A percentile compares a stretch with the other conserved stretches of the same genome.
These are phyloP conservation scores for Schizotus pectinicornis DNA, from an alignment of 2,888 invertebrate genomes.

Conservation along the genomic window DNA sequence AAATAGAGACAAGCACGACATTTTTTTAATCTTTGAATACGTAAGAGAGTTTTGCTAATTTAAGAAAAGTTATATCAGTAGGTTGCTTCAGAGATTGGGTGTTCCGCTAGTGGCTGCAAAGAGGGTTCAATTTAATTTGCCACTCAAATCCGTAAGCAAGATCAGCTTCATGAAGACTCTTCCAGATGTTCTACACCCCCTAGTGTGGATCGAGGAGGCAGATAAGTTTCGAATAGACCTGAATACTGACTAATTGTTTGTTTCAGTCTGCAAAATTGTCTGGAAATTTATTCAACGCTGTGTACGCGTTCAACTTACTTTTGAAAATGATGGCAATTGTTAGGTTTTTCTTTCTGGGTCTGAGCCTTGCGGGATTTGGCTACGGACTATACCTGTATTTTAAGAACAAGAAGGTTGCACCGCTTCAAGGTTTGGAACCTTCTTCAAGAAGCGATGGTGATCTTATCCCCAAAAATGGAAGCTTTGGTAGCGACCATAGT, in stretches of 20 bases:
- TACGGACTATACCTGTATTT: not conserved
- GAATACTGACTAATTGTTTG: not conserved
- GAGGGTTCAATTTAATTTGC: slow-evolving; percentile 72
- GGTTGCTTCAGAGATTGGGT: slow-evolving; percentile 3
- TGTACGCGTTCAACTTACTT: not conserved
- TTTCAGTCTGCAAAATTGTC: not conserved
- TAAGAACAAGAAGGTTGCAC: not conserved
- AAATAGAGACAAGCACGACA: slow-evolving; percentile 71
- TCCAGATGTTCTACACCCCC: slow-evolving; percentile 65
- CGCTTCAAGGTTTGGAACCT: not conserved
- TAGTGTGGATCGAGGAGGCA: slow-evolving; percentile 74
- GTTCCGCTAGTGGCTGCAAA: slow-evolving; percentile 68
- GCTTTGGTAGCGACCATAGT: too few species aligned
- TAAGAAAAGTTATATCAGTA: too few species aligned
- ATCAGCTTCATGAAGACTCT: slow-evolving; percentile 66
- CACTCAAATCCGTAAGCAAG: slow-evolving; percentile 64
- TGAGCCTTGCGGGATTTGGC: not conserved
- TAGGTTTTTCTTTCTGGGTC: not conserved
- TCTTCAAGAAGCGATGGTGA: too few species aligned
- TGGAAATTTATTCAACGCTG: not conserved
- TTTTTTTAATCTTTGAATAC: slow-evolving; percentile 79
- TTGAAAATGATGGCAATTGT: not conserved
- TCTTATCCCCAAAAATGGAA: too few species aligned
- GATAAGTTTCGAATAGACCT: too few species aligned
- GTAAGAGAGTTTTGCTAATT: slow-evolving; percentile 58